phyloP scores from a whole-genome alignment of 1,140 invertebrate species.

The Ruditapes philippinarum region DNA sequence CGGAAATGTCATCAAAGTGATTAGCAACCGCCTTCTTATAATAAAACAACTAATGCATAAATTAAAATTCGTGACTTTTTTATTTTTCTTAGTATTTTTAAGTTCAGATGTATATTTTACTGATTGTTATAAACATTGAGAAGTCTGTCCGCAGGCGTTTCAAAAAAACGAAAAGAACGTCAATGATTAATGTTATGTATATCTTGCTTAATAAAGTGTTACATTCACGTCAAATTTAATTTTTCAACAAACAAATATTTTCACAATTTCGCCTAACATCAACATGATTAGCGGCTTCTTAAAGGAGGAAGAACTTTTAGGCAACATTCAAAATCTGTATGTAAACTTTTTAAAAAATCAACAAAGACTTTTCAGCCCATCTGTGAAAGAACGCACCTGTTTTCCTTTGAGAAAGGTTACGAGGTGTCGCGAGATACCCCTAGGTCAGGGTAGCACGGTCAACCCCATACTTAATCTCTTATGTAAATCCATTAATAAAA shows the following conservation, averaged over 20 bases:
- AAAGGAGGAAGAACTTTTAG: neutral
- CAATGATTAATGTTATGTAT: too few relatives aligned
- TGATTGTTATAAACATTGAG: too few relatives aligned
- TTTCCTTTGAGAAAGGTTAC: neutral
- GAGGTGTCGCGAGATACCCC: neutral
- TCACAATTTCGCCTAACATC: neutral
- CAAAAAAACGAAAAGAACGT: too few relatives aligned
- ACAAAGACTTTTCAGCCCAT: neutral
- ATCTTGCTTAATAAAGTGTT: too few relatives aligned
- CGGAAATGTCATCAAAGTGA: too few relatives aligned
- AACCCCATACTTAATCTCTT: constrained; percentile 24
- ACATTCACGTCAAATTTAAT: neutral
- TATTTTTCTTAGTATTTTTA: too few relatives aligned
- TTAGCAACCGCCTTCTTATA: too few relatives aligned
- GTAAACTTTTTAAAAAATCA: constrained; percentile 42
- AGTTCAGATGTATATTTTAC: too few relatives aligned
- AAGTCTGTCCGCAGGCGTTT: too few relatives aligned
- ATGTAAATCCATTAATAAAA: constrained; percentile 38
- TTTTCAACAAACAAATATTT: neutral
- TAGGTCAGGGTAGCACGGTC: neutral
- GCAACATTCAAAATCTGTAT: neutral
- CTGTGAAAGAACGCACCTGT: constrained; percentile 38
- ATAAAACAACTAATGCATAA: too few relatives aligned
- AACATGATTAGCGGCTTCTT: neutral
- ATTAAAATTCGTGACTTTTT: too few relatives aligned